Percentiles rank a stretch among this genome's conserved stretches.
Evolutionary conservation across 35 echinoderm and acorn worm genomes (phyloP).

Genomic region (Patiria miniata): DNA sequence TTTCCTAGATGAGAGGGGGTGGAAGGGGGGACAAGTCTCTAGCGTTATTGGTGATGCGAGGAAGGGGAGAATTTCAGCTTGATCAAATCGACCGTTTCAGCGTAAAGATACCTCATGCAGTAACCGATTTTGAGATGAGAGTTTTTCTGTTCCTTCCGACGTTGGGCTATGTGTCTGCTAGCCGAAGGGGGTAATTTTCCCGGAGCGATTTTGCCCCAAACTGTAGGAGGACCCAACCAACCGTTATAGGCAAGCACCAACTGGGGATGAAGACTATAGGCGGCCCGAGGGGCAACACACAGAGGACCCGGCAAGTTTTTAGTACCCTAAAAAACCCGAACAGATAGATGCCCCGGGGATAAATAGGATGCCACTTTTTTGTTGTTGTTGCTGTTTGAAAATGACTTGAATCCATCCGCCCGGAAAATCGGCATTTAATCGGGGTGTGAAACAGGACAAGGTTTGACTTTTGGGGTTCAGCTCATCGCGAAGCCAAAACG

Average conservation of each 20-base stretch:
- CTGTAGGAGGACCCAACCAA: background rate
- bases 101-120: slow-evolving; percentile 5
- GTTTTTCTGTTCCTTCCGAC: no score
- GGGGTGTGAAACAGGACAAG: slow-evolving; percentile 13
- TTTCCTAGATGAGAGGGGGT: no score
- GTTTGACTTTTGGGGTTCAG: slow-evolving; percentile 23
- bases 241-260: background rate
- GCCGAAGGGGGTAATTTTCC: background rate
- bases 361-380: slow-evolving; percentile 19
- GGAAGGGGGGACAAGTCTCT: no score
- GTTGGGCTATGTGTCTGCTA: background rate
- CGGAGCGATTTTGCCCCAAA: background rate
- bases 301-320: background rate
- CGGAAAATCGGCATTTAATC: slow-evolving; percentile 24
- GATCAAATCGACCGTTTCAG: background rate
- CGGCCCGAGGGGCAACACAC: background rate
- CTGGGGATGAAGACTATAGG: background rate
- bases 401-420: slow-evolving; percentile 17
- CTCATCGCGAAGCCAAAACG: background rate
- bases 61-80: background rate
- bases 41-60: no score
- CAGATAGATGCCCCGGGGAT: background rate
- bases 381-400: background rate
- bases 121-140: slow-evolving; percentile 16
- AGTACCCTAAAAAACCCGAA: background rate